Percentiles rank a stretch among this genome's conserved stretches.
phyloP scores from a whole-genome alignment of 1,140 invertebrate genomes.

The Pseudomyrmex concolor region DNA sequence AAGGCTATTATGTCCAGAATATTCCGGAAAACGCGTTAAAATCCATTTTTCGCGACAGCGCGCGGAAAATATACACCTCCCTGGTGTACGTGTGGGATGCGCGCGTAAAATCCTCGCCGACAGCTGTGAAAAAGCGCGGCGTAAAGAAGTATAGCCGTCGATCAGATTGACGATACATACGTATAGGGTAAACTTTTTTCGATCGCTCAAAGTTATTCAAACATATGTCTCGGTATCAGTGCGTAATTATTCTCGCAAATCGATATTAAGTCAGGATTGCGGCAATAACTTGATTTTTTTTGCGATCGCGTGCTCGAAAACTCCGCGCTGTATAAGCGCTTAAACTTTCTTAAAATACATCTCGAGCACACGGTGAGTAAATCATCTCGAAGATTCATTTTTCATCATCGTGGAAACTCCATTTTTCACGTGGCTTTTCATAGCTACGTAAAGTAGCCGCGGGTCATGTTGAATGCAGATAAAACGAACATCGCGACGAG shows the following conservation, averaged over 20 bases:
- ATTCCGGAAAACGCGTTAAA: neutral
- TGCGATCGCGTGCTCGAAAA: neutral
- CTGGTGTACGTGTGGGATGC: neutral
- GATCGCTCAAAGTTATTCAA: neutral
- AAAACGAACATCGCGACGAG: conserved; percentile 15
- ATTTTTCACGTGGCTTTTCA: conserved; percentile 38
- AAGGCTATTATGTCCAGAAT: neutral
- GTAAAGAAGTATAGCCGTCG: conserved; percentile 2
- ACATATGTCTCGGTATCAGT: neutral
- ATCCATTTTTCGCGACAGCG: neutral
- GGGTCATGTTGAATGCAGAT: conserved; percentile 22
- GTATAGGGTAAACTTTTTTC: neutral
- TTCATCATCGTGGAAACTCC: conserved; percentile 24
- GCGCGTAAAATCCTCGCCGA: conserved; percentile 4
- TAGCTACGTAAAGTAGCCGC: conserved; percentile 37
- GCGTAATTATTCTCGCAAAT: neutral
- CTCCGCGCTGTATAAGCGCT: neutral
- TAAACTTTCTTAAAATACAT: conserved; percentile 14
- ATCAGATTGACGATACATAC: neutral
- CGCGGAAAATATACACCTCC: neutral
- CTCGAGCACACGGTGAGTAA: conserved; percentile 1
- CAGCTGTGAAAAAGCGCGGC: neutral
- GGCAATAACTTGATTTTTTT: neutral
- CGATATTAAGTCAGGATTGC: neutral
- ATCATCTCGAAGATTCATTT: conserved; percentile 26